Evolutionary conservation across 2,888 invertebrate species (phyloP).

Genomic region (Lasioglossum pauxillum): DNA sequence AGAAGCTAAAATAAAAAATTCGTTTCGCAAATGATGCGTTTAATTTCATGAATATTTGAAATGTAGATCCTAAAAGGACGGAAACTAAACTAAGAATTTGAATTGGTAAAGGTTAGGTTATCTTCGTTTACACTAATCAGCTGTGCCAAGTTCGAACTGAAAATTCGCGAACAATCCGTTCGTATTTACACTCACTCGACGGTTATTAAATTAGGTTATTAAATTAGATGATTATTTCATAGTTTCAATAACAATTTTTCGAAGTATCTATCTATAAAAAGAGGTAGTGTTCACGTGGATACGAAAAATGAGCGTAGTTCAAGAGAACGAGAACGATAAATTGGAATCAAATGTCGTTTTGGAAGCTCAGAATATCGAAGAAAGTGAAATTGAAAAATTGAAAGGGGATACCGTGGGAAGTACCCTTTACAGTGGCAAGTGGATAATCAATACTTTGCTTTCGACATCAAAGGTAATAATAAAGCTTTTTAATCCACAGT

Average conservation of each 20-base stretch:
- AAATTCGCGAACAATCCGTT: constrained; percentile 18
- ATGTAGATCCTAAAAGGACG: not conserved
- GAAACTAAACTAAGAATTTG: not conserved
- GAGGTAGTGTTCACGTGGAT: not conserved
- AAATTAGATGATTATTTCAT: not conserved
- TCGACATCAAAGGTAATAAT: constrained; percentile 77
- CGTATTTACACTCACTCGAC: not conserved
- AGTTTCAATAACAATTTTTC: not conserved
- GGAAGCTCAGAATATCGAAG: constrained; percentile 73
- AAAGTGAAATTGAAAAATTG: constrained; percentile 84
- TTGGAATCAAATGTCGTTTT: constrained; percentile 48
- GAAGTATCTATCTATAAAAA: not conserved
- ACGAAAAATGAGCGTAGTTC: constrained; percentile 34
- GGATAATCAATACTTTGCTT: constrained; percentile 79
- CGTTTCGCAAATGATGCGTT: not conserved
- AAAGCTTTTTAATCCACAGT: not conserved
- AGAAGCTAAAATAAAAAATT: not conserved
- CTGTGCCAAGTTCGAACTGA: constrained; percentile 13
- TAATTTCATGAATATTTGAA: not conserved
- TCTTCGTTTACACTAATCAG: constrained; percentile 23
- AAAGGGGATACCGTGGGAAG: constrained; percentile 92
- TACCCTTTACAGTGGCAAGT: constrained; percentile 90
- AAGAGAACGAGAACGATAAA: constrained; percentile 27
- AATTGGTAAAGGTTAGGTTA: constrained; percentile 27
- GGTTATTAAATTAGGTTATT: not conserved